These are phyloP conservation scores for Parus major DNA, from an alignment of 2,113 vertebrate species.

Conservation along the genomic window DNA sequence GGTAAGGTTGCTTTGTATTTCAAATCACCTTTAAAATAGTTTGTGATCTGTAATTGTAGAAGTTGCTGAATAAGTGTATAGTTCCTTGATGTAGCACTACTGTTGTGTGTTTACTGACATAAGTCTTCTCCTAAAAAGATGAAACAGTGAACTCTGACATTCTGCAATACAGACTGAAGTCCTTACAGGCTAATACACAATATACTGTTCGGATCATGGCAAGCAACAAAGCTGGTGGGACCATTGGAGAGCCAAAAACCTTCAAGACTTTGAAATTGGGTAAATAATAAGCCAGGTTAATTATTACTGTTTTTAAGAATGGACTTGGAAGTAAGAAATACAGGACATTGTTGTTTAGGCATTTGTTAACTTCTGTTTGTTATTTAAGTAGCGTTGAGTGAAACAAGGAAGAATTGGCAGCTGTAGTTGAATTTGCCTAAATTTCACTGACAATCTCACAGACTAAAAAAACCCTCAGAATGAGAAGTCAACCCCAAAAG, in stretches of 20 bases:
- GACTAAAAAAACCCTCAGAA: background rate
- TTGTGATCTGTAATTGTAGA: background rate
- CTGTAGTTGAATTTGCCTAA: background rate
- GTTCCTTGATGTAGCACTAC: background rate
- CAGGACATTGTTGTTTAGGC: background rate
- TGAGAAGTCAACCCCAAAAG: background rate
- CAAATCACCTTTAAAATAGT: background rate
- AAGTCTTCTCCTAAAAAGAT: slow-evolving; percentile 69
- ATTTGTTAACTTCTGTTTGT: background rate
- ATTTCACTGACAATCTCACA: background rate
- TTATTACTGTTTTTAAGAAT: background rate
- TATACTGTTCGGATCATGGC: slow-evolving; percentile 78
- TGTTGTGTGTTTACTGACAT: background rate
- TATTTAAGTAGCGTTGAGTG: background rate
- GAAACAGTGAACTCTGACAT: slow-evolving; percentile 63
- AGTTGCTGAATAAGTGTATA: background rate
- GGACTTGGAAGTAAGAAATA: background rate
- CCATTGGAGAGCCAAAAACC: slow-evolving; percentile 28
- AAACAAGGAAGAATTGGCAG: background rate
- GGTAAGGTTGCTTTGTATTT: background rate
- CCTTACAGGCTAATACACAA: slow-evolving; percentile 71
- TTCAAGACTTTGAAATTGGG: slow-evolving; percentile 81
- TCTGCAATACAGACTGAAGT: slow-evolving; percentile 60
- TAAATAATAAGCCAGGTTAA: slow-evolving; percentile 63
- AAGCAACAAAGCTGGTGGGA: slow-evolving; percentile 69